phyloP scores from a whole-genome alignment of 2,797 vertebrate species.

The Tauraco hartlaubi region DNA sequence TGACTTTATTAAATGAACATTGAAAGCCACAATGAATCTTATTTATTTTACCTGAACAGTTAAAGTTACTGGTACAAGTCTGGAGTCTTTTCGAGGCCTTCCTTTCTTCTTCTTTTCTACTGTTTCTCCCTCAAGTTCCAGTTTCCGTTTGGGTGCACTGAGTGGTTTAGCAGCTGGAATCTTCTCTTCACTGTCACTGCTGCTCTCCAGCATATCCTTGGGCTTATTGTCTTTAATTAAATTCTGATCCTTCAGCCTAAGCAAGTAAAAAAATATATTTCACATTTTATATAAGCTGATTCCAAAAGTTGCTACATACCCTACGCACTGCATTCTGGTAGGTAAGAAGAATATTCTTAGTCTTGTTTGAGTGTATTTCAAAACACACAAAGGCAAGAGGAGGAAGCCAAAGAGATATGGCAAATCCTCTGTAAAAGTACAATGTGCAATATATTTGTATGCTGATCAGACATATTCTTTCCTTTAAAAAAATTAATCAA shows the following conservation, averaged over 20 bases:
- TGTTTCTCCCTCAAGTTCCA: conserved; percentile 91
- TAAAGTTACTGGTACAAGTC: conserved; percentile 85
- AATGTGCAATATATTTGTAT: neutral
- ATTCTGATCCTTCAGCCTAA: conserved; percentile 87
- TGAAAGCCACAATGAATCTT: neutral
- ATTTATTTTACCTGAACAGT: conserved; percentile 80
- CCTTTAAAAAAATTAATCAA: neutral
- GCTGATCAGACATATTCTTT: neutral
- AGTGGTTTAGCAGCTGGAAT: conserved; percentile 86
- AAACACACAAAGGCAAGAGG: neutral
- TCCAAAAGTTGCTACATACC: neutral
- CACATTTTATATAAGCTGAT: neutral
- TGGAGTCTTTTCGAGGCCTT: conserved; percentile 92
- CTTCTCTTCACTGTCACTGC: conserved; percentile 97
- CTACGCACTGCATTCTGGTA: neutral
- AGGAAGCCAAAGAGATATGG: neutral
- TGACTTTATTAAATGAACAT: neutral
- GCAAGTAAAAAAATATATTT: neutral
- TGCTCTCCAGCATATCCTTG: conserved; percentile 90
- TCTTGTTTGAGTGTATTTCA: neutral
- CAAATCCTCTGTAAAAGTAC: neutral
- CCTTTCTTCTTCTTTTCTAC: conserved; percentile 97
- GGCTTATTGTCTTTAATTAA: conserved; percentile 85
- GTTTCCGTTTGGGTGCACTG: conserved; percentile 88
- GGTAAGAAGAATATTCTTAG: neutral